Base-by-base conservation (phyloP, 1,140 invertebrate genomes). In the Micrasema longulum region DNA sequence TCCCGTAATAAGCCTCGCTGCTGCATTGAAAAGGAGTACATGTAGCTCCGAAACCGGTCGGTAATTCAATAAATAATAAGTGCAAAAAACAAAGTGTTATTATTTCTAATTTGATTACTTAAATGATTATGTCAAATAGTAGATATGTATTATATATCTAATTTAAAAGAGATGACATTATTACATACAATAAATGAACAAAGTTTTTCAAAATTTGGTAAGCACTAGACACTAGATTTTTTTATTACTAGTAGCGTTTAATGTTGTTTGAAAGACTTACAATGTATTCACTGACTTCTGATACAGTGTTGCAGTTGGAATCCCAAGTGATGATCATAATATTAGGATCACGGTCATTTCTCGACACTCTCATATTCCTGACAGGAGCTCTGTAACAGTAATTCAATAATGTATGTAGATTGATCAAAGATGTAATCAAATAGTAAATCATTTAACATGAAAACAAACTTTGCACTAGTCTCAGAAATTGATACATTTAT, bases 241-340 rank as follows among this genome's bases (percentile, higher is more conserved):
- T n/a, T n/a, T n/a, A n/a, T n/a, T n/a, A n/a, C n/a, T n/a, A n/a
- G n/a, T n/a, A n/a, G n/a, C n/a, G n/a, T n/a, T n/a, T n/a, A n/a
- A n/a, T n/a, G n/a, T n/a, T n/a, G n/a, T n/a, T n/a, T n/a, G n/a
- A n/a, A n/a, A n/a, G 31, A 45, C 82, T 85, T 77, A 91, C 89
- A 74, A 84, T 85, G 65, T 91, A 91, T n/a, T 80, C 80, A 38
- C 89, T 82, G 20, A 84, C 78, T 57, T 87, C 83, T 0, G 81
- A 80, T 2, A 89, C 84, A 2, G 81, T 81, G 10, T 80, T 80
- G 71, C 88, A 89, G 69, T 84, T 88, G 1, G 87, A 81, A 36
- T 83, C 84, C 89, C 89, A 90, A 1, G 80, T 78, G 80, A 83
- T 79, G 76, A 78, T 87, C 87, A 88, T 78, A 76, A 78, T 72